These are phyloP conservation scores for Scytalopus superciliaris DNA, from an alignment of 2,113 vertebrate species.

Conservation along the genomic window DNA sequence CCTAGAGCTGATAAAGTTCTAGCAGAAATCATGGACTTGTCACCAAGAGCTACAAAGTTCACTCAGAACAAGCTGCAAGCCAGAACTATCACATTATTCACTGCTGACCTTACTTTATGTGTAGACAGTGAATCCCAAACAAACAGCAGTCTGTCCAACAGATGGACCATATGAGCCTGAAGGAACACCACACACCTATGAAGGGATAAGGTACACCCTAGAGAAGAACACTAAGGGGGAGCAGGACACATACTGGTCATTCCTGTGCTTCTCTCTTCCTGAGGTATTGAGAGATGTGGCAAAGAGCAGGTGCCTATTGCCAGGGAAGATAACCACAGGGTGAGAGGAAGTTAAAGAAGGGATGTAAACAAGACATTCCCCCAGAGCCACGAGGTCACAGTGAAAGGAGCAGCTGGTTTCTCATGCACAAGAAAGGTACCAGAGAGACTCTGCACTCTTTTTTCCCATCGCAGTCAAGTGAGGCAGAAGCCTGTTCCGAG, in stretches of 20 bases:
- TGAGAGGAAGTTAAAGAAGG: background rate
- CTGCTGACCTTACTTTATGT: background rate
- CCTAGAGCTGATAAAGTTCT: background rate
- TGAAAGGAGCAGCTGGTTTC: background rate
- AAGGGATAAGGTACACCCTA: background rate
- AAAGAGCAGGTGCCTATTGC: background rate
- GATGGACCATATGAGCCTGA: background rate
- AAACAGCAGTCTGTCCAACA: background rate
- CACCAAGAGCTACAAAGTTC: background rate
- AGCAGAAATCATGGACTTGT: background rate
- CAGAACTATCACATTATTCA: background rate
- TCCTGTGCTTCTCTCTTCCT: rapidly evolving
- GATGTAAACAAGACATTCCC: background rate
- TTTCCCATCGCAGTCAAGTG: background rate
- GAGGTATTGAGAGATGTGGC: background rate
- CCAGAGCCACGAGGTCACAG: background rate
- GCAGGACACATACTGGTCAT: background rate
- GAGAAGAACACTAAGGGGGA: background rate
- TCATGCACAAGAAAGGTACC: background rate
- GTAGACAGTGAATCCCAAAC: background rate
- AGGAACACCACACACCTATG: rapidly evolving
- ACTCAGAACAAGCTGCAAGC: background rate
- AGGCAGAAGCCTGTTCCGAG: background rate
- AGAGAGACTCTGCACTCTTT: background rate
- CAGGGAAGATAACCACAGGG: background rate